These are phyloP conservation scores for Salvelinus sp. DNA, from an alignment of 2,113 vertebrate genomes.

Conservation along the genomic window DNA sequence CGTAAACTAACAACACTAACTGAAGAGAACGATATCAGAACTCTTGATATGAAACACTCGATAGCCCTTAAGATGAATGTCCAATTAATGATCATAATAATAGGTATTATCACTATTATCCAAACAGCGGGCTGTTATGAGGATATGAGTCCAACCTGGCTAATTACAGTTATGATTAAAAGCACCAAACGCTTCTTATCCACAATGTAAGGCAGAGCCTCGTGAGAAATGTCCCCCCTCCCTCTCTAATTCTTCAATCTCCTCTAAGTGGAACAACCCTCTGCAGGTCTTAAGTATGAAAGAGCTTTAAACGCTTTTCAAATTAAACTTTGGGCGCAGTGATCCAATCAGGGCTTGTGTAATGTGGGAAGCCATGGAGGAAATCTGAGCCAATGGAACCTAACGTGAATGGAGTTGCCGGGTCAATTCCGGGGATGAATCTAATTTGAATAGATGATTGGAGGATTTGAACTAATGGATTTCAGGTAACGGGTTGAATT, in stretches of 20 bases:
- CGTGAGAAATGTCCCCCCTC: slow-evolving; percentile 32
- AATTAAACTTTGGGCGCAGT: slow-evolving; percentile 56
- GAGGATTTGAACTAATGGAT: slow-evolving; percentile 9
- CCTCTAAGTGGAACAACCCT: slow-evolving; percentile 36
- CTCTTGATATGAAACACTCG: slow-evolving; percentile 9
- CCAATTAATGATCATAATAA: slow-evolving; percentile 60
- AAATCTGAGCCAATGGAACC: slow-evolving; percentile 28
- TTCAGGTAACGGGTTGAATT: background rate
- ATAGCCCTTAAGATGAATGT: slow-evolving; percentile 33
- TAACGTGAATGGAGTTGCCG: slow-evolving; percentile 53
- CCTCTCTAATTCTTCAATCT: slow-evolving; percentile 45
- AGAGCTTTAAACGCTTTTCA: slow-evolving; percentile 48
- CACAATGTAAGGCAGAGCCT: slow-evolving; percentile 28
- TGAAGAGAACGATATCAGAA: slow-evolving; percentile 32
- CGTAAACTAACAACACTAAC: slow-evolving; percentile 34
- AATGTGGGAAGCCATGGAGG: slow-evolving; percentile 18
- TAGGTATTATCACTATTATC: slow-evolving; percentile 29
- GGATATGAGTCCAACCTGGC: slow-evolving; percentile 45
- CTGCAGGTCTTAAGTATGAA: slow-evolving; percentile 45
- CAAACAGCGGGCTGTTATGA: slow-evolving; percentile 22
- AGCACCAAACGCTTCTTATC: slow-evolving; percentile 45
- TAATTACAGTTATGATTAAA: slow-evolving; percentile 57
- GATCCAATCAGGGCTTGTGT: slow-evolving; percentile 45
- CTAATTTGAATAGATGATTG: slow-evolving; percentile 44
- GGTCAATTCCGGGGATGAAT: slow-evolving; percentile 22